These are phyloP conservation scores for Tipula helvola DNA, from an alignment of 2,888 invertebrate species.

Conservation along the genomic window DNA sequence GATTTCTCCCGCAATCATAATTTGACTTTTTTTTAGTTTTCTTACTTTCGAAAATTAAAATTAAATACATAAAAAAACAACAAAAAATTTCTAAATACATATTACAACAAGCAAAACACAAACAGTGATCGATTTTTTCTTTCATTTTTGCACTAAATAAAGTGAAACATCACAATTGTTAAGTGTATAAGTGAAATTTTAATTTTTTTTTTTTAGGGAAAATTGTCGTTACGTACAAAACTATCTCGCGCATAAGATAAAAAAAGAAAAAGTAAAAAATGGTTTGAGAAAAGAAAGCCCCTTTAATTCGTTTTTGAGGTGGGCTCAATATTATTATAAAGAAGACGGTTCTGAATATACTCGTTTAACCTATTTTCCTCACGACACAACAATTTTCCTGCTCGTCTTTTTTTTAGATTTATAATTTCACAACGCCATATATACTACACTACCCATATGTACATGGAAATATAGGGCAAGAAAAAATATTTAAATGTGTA, in stretches of 20 bases:
- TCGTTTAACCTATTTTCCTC: background rate
- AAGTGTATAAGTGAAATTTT: background rate
- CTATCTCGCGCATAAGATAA: background rate
- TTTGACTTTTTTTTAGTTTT: background rate
- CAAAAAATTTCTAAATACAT: background rate
- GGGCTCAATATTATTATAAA: background rate
- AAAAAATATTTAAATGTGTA: background rate
- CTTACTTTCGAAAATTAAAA: background rate
- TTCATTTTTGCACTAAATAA: background rate
- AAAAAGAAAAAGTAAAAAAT: background rate
- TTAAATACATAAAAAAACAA: background rate
- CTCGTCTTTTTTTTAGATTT: background rate
- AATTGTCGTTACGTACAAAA: background rate
- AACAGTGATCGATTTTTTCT: background rate
- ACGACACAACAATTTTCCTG: background rate
- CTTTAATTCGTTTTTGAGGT: background rate
- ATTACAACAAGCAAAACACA: background rate
- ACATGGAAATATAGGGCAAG: background rate
- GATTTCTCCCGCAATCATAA: slow-evolving; percentile 4
- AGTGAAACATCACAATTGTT: background rate
- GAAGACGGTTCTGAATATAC: background rate
- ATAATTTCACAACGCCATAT: background rate
- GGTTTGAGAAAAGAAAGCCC: background rate
- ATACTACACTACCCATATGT: background rate
- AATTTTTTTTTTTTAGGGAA: background rate